phyloP scores from a whole-genome alignment of 2,888 invertebrate species.

The Drosophila conformis region DNA sequence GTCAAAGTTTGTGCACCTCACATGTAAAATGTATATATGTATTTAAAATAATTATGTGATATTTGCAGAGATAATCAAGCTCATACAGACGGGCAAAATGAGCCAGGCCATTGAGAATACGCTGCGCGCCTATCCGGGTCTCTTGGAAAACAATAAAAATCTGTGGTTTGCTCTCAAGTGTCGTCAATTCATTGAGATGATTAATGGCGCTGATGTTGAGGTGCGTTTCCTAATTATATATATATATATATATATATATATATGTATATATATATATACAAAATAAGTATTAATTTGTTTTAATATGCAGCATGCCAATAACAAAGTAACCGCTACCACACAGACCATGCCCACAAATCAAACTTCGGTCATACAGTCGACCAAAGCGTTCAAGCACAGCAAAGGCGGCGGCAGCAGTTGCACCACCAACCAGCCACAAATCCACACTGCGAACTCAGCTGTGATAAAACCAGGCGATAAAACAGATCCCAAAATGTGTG shows the following conservation, averaged over 20 bases:
- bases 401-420: slow-evolving; percentile 57
- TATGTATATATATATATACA: neutral
- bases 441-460: slow-evolving; percentile 78
- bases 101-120: slow-evolving; percentile 97
- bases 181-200: slow-evolving; percentile 99
- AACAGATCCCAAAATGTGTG: slow-evolving; percentile 75
- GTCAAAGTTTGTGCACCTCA: slow-evolving; percentile 90
- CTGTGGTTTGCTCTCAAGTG: slow-evolving; percentile 98
- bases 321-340: slow-evolving; percentile 76
- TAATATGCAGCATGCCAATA: slow-evolving; percentile 59
- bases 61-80: slow-evolving; percentile 93
- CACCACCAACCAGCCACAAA: slow-evolving; percentile 63
- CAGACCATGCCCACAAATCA: slow-evolving; percentile 86
- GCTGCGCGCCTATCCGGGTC: slow-evolving; percentile 95
- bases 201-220: slow-evolving; percentile 94
- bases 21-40: neutral
- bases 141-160: slow-evolving; percentile 95
- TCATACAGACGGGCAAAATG: slow-evolving; percentile 96
- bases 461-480: slow-evolving; percentile 83
- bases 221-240: slow-evolving; percentile 20
- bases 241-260: no score
- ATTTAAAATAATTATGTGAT: slow-evolving; percentile 51
- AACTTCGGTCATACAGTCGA: slow-evolving; percentile 94
- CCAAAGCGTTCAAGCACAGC: slow-evolving; percentile 85
- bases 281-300: neutral